Evolutionary conservation across 2,888 invertebrate species (phyloP), one percentile per base, ranked within the genome.

Genomic region (Tinea trinotella): DNA sequence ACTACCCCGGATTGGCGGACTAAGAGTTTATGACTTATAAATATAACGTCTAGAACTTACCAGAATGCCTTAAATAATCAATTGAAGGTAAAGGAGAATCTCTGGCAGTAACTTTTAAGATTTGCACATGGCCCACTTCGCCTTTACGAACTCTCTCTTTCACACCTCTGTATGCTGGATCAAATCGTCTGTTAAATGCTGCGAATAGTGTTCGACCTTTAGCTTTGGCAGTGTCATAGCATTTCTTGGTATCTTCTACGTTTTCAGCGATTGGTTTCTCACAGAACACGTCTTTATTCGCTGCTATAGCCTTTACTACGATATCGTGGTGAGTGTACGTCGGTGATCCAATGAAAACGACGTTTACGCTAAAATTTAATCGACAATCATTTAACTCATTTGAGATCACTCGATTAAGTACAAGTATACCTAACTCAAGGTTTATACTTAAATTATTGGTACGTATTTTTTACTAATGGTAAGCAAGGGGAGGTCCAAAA

Each of bases 121-220:
- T 82, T 58, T 90, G 89, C 1, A 90, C 80, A 56, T 89, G 88
- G 5, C 92, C 92, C 13, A 92, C 72, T 46, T 88, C 88, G 10
- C 90, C 90, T 1, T 74, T 72, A 12, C 78, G 71, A 0, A 90
- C 88, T 55, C 86, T 74, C 0, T 84, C 65, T 57, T 78, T 80
- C 0, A 91, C 67, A 1, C 76, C 66, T 24, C 69, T 67, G 62
- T 90, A 89, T 18, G 88, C 82, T 0, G 90, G 90, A 66, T 92
- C 92, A 64, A 90, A 92, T 15, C 92, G 88, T 57, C 91, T 87
- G 68, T 91, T 91, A 70, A 91, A 92, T 3, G 90, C 91, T 19
- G 89, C 88, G 55, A 90, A 87, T 3, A 92, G 71, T 0, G 88
- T 83, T 22, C 80, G 83, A 1, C 88, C 86, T 20, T 80, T 78